These are phyloP conservation scores for Erebia epiphron DNA, from an alignment of 2,888 invertebrate species.

Conservation along the genomic window DNA sequence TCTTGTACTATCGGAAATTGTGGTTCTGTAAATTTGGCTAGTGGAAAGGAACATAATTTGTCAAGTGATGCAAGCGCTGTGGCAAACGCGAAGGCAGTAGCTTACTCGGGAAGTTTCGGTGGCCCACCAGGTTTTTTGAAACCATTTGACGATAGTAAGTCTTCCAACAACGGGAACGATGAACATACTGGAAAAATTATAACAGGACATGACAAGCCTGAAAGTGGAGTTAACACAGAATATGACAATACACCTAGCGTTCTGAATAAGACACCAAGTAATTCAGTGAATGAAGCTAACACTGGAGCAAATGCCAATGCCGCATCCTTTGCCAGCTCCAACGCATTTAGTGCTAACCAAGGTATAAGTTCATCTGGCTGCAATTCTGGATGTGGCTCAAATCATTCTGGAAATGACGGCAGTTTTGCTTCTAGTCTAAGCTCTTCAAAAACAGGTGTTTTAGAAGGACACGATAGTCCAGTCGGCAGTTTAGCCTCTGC, in stretches of 20 bases:
- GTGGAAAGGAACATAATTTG: constrained; percentile 6
- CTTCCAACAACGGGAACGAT: constrained; percentile 15
- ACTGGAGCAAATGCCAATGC: constrained; percentile 45
- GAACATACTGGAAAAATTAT: constrained; percentile 18
- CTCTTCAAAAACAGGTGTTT: constrained; percentile 11
- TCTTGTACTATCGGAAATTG: constrained; percentile 40
- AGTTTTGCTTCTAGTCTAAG: constrained; percentile 15
- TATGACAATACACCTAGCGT: background rate
- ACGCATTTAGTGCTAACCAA: constrained; percentile 35
- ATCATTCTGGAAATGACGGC: constrained; percentile 27
- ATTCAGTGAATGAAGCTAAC: constrained; percentile 36
- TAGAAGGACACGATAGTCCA: constrained; percentile 13
- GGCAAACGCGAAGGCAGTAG: constrained; percentile 55
- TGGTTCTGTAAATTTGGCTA: constrained; percentile 26
- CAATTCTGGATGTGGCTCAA: constrained; percentile 43
- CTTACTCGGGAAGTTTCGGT: constrained; percentile 71
- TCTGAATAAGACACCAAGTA: constrained; percentile 7
- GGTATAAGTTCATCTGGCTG: constrained; percentile 44
- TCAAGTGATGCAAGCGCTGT: constrained; percentile 45
- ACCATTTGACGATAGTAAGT: constrained; percentile 59
- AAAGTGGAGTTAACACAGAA: constrained; percentile 4
- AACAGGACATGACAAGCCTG: constrained; percentile 14
- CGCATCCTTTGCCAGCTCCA: constrained; percentile 41
- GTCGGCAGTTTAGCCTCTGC: constrained; percentile 50
- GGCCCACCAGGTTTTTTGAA: constrained; percentile 71